Evolutionary conservation across 2,113 vertebrate species (phyloP), one percentile per base, ranked within the genome.

Genomic region (Trachemys scripta): DNA sequence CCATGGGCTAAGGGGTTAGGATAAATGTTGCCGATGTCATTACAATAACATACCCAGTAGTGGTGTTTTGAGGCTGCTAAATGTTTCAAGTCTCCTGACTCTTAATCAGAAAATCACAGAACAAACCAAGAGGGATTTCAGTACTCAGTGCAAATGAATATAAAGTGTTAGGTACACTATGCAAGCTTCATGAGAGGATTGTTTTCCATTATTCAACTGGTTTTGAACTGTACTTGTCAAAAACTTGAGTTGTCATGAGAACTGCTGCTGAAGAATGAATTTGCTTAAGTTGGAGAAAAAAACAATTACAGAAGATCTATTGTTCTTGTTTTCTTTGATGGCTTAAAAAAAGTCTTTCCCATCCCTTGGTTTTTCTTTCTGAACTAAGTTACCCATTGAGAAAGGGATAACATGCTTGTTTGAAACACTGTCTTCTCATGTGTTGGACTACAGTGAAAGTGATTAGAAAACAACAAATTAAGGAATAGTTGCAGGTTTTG

Each of bases 91-190:
- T 69, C 31, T 65, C 35, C 29, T 16, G 14, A 10, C 31, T 65
- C 62, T 69, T 69, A 69, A 19, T 69, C 35, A 69, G 65, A 69
- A 69, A 69, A n/a, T 38, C 35, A 38, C 35, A 69, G 38, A 5
- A 69, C 13, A 62, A 35, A 62, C 57, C 27, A 62, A 69, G n/a
- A 19, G 65, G 14, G 20, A 38, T 38, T 38, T 69, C 65, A 38
- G 65, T 20, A 69, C 35, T 45, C 54, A 81, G 0, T 80, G 49
- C 31, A 90, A 85, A 82, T n/a, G 80, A 88, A 38, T 38, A 11
- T 42, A 0, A 57, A 19, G 47, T 80, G 20, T 6, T 42, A 10
- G 59, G 2, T 81, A 81, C 0, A 0, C 1, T 1, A n/a, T 69
- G n/a, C 0, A 0, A 47, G 57, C 14, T 19, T 81, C 25, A 6